phyloP scores from a whole-genome alignment of 2,888 invertebrate genomes.

The Amiota communis region DNA sequence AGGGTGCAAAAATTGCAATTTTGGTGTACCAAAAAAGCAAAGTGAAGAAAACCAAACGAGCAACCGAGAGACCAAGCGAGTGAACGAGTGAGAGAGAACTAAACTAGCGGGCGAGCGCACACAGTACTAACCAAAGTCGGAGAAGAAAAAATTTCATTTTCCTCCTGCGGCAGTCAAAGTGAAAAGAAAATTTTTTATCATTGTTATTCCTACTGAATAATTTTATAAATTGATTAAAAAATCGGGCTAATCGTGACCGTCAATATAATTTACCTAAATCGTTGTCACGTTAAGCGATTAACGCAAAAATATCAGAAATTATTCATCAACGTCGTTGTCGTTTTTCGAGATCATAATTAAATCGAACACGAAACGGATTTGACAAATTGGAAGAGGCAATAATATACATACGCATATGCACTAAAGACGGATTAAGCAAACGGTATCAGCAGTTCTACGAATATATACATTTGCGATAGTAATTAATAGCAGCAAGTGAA shows the following conservation, averaged over 20 bases:
- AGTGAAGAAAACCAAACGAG: constrained; percentile 51
- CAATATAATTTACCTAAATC: constrained; percentile 18
- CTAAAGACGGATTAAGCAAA: constrained; percentile 17
- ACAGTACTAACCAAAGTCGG: constrained; percentile 40
- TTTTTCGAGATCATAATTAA: constrained; percentile 18
- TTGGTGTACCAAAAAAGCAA: constrained; percentile 72
- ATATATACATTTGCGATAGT: neutral
- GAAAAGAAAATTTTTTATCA: constrained; percentile 42
- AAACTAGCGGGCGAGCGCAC: constrained; percentile 38
- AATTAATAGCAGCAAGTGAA: constrained; percentile 22
- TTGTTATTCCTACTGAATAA: constrained; percentile 33
- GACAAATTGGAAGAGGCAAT: constrained; percentile 40
- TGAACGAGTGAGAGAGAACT: constrained; percentile 45
- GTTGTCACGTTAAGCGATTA: constrained; percentile 31
- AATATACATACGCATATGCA: constrained; percentile 49
- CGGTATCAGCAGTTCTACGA: constrained; percentile 28
- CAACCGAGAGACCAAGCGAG: constrained; percentile 40
- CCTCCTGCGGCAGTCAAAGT: constrained; percentile 37
- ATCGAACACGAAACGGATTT: constrained; percentile 33
- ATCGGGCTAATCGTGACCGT: constrained; percentile 24
- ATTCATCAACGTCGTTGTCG: constrained; percentile 37
- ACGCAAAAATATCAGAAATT: constrained; percentile 37
- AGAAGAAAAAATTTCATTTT: constrained; percentile 43
- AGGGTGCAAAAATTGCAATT: constrained; percentile 72
- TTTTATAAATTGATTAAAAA: constrained; percentile 29